Percentiles rank a stretch among this genome's conserved stretches.
phyloP scores from a whole-genome alignment of 2,797 vertebrate genomes.

The Pseudotriccus pelzelni region DNA sequence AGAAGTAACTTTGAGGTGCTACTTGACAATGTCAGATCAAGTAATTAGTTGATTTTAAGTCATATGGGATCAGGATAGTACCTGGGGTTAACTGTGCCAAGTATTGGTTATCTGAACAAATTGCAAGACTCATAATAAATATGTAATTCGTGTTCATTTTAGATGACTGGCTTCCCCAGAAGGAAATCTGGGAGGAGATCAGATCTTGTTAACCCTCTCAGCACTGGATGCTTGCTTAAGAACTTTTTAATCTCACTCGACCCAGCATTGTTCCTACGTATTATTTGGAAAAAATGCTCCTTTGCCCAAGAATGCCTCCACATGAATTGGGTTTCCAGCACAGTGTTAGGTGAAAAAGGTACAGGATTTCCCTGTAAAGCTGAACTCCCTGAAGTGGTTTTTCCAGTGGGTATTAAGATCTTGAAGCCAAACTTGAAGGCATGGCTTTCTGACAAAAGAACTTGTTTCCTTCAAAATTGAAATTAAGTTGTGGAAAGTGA shows the following conservation, averaged over 20 bases:
- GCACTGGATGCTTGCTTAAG: background rate
- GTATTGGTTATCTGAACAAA: slow-evolving; percentile 17
- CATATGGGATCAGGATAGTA: background rate
- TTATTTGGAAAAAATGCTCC: background rate
- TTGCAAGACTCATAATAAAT: slow-evolving; percentile 19
- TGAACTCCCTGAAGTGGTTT: background rate
- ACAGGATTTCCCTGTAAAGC: background rate
- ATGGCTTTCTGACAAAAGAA: slow-evolving; percentile 13
- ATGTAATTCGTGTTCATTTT: background rate
- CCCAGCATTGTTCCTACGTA: accelerated
- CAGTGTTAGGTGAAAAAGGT: background rate
- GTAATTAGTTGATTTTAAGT: background rate
- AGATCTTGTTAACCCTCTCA: background rate
- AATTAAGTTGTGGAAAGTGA: background rate
- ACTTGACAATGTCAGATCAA: background rate
- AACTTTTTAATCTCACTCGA: accelerated
- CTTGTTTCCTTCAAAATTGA: background rate
- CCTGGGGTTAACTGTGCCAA: background rate
- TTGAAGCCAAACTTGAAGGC: background rate
- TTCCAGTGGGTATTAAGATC: background rate
- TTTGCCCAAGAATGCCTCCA: background rate
- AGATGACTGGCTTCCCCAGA: background rate
- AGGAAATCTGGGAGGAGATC: background rate
- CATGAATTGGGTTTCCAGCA: background rate
- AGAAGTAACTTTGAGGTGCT: background rate